Conservation (phyloP, 2,888 invertebrate genomes). For the Beris chalybata region DNA sequence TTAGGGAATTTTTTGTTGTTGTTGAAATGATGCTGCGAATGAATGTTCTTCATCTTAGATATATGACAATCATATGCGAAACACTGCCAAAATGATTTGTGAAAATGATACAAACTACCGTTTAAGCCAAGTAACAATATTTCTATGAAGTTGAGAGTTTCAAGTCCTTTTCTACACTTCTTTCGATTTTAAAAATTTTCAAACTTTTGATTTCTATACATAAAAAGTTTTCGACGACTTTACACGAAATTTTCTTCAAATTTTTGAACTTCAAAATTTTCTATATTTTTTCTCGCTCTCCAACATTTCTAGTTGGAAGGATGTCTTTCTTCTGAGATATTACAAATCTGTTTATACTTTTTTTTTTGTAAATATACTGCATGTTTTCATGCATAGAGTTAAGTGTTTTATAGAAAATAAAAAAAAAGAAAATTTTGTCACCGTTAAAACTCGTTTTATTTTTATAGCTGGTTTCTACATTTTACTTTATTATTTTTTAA, state of each 20-base stretch:
- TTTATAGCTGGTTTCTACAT: not conserved
- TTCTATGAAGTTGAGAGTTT: constrained; percentile 36
- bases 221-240: constrained; percentile 1
- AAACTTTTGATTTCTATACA: constrained; percentile 17
- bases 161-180: constrained; percentile 3
- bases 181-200: constrained; percentile 11
- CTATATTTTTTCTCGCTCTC: constrained; percentile 4
- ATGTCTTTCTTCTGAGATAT: constrained; percentile 20
- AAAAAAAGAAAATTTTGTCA: constrained; percentile 57
- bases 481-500: too few relatives aligned
- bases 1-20: constrained; percentile 29
- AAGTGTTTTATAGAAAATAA: constrained; percentile 46
- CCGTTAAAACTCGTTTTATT: constrained; percentile 48
- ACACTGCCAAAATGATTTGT: constrained; percentile 37
- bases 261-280: too few relatives aligned
- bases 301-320: constrained; percentile 26
- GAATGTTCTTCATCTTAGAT: constrained; percentile 29
- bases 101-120: constrained; percentile 32
- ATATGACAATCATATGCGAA: constrained; percentile 31
- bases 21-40: constrained; percentile 23
- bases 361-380: constrained; percentile 46
- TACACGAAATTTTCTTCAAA: not conserved
- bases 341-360: constrained; percentile 46
- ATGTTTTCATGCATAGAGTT: constrained; percentile 40
- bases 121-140: constrained; percentile 37